Conservation (phyloP, 1,140 invertebrate genomes). For the Psilanteris sp. region DNA sequence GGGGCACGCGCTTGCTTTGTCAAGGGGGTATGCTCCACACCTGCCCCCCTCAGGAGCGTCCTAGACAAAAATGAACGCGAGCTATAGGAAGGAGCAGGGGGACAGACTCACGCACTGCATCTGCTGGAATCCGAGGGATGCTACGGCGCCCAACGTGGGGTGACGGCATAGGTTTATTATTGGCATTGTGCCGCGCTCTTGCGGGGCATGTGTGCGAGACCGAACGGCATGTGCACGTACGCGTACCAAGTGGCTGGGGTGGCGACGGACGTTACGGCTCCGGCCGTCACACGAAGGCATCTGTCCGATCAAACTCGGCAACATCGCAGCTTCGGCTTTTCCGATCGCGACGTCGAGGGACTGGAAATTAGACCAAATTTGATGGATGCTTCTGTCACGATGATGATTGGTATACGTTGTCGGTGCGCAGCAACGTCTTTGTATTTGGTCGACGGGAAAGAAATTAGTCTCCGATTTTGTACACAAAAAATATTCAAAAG, state of each 20-base stretch:
- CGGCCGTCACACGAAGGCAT: conserved; percentile 49
- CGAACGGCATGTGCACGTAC: conserved; percentile 61
- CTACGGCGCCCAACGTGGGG: conserved; percentile 65
- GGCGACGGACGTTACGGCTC: conserved; percentile 63
- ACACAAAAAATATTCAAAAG: no score
- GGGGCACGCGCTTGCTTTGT: conserved; percentile 77
- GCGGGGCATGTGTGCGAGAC: conserved; percentile 52
- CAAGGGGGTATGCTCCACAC: conserved; percentile 70
- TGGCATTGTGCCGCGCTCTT: conserved; percentile 73
- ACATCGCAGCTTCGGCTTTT: conserved; percentile 35
- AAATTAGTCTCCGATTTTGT: no score
- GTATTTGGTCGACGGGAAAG: no score
- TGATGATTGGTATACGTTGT: no score
- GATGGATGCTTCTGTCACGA: no score
- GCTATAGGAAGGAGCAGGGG: conserved; percentile 46
- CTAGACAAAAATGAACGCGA: conserved; percentile 71
- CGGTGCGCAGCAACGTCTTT: no score
- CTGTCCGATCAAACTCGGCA: conserved; percentile 40
- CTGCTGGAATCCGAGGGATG: conserved; percentile 79
- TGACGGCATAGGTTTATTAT: conserved; percentile 78
- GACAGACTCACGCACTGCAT: conserved; percentile 65
- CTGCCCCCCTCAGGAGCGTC: conserved; percentile 74
- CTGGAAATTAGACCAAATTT: no score
- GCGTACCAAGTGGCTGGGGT: conserved; percentile 55
- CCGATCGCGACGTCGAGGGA: no score